Percentiles rank a stretch among this genome's conserved stretches.
phyloP scores from a whole-genome alignment of 2,888 invertebrate genomes.

The Strigamia transsilvanica region DNA sequence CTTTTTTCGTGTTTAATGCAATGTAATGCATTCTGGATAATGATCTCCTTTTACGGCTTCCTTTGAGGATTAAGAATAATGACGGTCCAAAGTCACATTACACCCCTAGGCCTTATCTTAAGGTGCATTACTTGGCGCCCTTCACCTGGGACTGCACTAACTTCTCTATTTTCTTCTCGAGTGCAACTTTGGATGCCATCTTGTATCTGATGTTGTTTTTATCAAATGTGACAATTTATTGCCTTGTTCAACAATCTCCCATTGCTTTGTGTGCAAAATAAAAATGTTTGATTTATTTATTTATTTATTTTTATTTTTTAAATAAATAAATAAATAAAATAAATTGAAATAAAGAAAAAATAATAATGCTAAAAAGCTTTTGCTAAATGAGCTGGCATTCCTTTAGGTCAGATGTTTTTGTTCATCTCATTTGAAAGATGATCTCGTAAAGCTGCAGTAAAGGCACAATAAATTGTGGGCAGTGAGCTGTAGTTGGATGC shows the following conservation, averaged over 20 bases:
- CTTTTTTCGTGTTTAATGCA: not conserved
- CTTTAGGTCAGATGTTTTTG: conserved; percentile 1
- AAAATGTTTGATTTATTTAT: too few relatives aligned
- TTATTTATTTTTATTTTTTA: too few relatives aligned
- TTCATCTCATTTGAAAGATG: conserved; percentile 13
- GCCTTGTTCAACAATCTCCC: not conserved
- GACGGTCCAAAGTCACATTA: conserved; percentile 14
- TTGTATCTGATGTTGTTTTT: conserved; percentile 19
- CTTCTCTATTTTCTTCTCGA: conserved; percentile 15
- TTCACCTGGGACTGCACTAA: conserved; percentile 17
- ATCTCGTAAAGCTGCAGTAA: conserved; percentile 20
- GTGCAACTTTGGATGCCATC: conserved; percentile 7
- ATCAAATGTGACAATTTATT: conserved; percentile 40
- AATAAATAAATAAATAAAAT: not conserved
- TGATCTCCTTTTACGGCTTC: conserved; percentile 17
- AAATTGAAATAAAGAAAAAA: not conserved
- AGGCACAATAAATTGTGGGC: conserved; percentile 51
- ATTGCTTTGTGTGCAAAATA: not conserved
- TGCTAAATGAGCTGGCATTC: not conserved
- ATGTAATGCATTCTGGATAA: conserved; percentile 4
- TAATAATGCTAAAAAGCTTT: too few relatives aligned
- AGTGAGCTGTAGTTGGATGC: conserved; percentile 22
- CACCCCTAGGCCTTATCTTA: conserved; percentile 28
- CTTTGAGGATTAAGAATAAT: conserved; percentile 8
- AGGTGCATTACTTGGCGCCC: conserved; percentile 5